phyloP scores from a whole-genome alignment of 2,888 invertebrate species.

The Halictus quadricinctus region DNA sequence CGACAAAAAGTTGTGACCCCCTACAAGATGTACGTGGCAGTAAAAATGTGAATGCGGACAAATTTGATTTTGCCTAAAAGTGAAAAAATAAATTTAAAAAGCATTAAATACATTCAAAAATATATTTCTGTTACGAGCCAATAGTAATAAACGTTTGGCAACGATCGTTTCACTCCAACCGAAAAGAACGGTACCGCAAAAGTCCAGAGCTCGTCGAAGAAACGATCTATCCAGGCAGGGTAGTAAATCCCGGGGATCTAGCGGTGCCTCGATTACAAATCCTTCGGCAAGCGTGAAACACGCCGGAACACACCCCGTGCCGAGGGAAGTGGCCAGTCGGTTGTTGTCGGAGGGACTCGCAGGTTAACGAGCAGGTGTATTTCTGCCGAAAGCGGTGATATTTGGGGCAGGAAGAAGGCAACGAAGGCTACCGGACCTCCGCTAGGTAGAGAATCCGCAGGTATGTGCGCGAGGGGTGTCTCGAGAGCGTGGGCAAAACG shows the following conservation, averaged over 20 bases:
- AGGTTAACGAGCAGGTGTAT: slow-evolving; percentile 43
- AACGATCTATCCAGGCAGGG: slow-evolving; percentile 1
- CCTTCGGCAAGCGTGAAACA: not conserved
- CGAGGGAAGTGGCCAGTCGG: slow-evolving; percentile 6
- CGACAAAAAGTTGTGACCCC: not conserved
- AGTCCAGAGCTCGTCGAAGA: not conserved
- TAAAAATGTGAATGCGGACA: too few species aligned
- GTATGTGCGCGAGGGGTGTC: slow-evolving; percentile 17
- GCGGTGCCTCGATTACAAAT: slow-evolving; percentile 25
- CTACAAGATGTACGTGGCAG: not conserved
- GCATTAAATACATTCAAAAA: not conserved
- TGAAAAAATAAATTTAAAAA: not conserved
- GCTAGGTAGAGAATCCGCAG: slow-evolving; percentile 24
- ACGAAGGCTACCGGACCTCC: not conserved
- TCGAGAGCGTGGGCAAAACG: slow-evolving; percentile 19
- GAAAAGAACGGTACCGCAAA: not conserved
- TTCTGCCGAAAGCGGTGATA: slow-evolving; percentile 36
- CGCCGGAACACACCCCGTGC: not conserved
- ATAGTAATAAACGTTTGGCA: not conserved
- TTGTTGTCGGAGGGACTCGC: not conserved
- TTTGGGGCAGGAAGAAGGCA: slow-evolving; percentile 35
- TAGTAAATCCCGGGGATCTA: slow-evolving; percentile 9
- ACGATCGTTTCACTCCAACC: not conserved
- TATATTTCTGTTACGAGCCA: not conserved
- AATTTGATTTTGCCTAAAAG: not conserved